A percentile compares a stretch with the other conserved stretches of the same genome.
Conservation (phyloP, 2,113 vertebrate species). For the Ancistrus triradiatus region DNA sequence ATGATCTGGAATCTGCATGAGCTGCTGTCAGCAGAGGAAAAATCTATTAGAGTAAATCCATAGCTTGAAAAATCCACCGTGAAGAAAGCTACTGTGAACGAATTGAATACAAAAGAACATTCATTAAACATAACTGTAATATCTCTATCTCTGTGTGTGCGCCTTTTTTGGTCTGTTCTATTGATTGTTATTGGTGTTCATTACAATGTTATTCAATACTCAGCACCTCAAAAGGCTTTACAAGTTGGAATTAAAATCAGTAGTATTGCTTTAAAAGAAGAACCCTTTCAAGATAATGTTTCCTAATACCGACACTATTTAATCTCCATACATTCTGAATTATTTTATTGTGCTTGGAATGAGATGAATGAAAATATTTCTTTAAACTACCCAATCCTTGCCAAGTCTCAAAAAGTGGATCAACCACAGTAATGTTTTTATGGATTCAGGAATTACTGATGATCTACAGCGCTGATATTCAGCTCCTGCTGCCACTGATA, state of each 20-base stretch:
- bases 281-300: conserved; percentile 44
- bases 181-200: conserved; percentile 63
- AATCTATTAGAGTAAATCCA: neutral
- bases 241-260: conserved; percentile 57
- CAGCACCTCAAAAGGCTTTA: conserved; percentile 49
- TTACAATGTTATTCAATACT: conserved; percentile 58
- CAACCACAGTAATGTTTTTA: neutral
- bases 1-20: neutral
- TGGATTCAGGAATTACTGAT: neutral
- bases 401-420: neutral
- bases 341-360: neutral
- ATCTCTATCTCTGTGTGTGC: conserved; percentile 12
- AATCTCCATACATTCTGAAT: too few species aligned
- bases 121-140: conserved; percentile 7
- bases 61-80: neutral
- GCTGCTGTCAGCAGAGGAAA: neutral
- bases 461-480: neutral
- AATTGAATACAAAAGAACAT: neutral
- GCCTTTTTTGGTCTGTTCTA: conserved; percentile 55
- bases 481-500: neutral
- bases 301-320: neutral
- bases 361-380: neutral
- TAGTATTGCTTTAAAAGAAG: conserved; percentile 49
- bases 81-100: neutral
- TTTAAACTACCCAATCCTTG: neutral